Conservation (phyloP, 2,113 vertebrate species). For the Silurus meridionalis region DNA sequence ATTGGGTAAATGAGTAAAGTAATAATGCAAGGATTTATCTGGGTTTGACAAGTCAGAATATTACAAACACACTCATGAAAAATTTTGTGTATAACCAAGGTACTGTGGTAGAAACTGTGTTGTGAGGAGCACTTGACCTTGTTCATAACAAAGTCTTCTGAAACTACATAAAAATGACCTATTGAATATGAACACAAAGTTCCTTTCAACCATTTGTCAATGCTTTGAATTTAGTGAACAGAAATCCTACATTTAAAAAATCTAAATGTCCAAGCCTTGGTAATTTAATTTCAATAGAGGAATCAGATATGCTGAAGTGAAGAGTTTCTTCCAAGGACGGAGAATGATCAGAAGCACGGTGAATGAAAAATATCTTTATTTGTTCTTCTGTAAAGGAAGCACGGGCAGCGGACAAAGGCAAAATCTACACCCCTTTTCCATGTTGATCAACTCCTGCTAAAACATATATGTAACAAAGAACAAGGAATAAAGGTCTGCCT, state of each 20-base stretch:
- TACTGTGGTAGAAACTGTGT: conserved; percentile 26
- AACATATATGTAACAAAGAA: conserved; percentile 41
- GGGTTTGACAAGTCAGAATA: conserved; percentile 32
- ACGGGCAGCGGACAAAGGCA: conserved; percentile 32
- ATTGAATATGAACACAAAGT: conserved; percentile 23
- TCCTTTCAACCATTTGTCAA: conserved; percentile 34
- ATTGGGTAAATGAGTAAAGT: conserved; percentile 14
- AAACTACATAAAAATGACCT: conserved; percentile 35
- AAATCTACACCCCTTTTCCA: conserved; percentile 20
- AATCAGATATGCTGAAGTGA: conserved; percentile 42
- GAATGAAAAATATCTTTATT: conserved; percentile 40
- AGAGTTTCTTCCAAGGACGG: conserved; percentile 45
- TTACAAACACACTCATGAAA: conserved; percentile 28
- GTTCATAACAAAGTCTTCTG: conserved; percentile 40
- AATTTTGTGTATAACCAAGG: conserved; percentile 26
- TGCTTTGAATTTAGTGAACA: conserved; percentile 36
- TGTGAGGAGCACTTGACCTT: conserved; percentile 39
- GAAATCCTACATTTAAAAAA: conserved; percentile 27
- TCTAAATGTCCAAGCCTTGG: conserved; percentile 34
- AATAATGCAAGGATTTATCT: background rate
- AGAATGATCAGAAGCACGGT: conserved; percentile 24
- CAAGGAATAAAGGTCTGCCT: conserved; percentile 12
- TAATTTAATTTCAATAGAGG: conserved; percentile 47
- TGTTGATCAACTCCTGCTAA: conserved; percentile 31
- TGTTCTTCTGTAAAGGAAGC: conserved; percentile 32